phyloP scores from a whole-genome alignment of 2,797 vertebrate species.

The Pangasius mekongensis region DNA sequence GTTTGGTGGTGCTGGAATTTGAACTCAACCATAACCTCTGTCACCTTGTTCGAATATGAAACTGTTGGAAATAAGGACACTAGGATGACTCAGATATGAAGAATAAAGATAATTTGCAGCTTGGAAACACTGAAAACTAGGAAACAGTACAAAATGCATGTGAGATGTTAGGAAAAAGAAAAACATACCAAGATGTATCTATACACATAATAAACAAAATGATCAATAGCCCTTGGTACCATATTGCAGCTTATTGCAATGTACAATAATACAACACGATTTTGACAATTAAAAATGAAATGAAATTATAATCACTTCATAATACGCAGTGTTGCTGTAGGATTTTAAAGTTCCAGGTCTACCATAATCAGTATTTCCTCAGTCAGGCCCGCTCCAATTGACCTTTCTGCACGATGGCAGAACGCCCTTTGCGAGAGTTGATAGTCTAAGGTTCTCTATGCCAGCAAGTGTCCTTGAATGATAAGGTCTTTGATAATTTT shows the following conservation, averaged over 20 bases:
- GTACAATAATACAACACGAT: background rate
- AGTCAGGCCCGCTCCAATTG: background rate
- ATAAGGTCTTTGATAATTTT: conserved; percentile 37
- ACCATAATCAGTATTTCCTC: background rate
- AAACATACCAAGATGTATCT: background rate
- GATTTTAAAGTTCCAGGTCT: background rate
- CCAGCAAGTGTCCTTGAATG: conserved; percentile 37
- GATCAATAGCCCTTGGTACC: background rate
- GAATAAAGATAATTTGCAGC: background rate
- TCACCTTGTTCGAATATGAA: background rate
- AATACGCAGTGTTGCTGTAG: background rate
- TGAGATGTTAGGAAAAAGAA: background rate
- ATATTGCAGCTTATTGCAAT: background rate
- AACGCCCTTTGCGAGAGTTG: conserved; percentile 6
- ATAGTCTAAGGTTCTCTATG: conserved; percentile 44
- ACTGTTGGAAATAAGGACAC: background rate
- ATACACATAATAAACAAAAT: background rate
- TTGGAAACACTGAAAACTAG: background rate
- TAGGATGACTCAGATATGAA: background rate
- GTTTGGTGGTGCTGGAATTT: background rate
- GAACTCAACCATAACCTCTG: background rate
- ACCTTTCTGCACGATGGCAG: conserved; percentile 12
- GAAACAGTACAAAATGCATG: background rate
- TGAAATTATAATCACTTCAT: background rate
- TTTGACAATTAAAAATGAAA: background rate